phyloP scores from a whole-genome alignment of 2,888 invertebrate species.

The Orthonevra nobilis region DNA sequence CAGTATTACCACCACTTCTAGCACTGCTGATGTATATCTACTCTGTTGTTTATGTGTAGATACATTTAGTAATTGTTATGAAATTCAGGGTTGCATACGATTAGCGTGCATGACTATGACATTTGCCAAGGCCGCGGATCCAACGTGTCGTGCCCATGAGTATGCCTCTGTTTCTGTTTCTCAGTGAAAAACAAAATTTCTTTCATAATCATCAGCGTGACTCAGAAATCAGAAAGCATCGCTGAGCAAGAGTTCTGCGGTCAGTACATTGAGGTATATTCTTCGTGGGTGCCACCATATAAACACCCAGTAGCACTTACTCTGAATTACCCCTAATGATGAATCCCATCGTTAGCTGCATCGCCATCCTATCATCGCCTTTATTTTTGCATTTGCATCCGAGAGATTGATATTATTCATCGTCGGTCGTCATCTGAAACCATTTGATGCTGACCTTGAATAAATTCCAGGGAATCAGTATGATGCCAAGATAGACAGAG shows the following conservation, averaged over 20 bases:
- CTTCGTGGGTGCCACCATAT: neutral
- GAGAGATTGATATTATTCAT: conserved; percentile 59
- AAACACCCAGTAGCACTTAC: neutral
- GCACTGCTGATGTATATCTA: neutral
- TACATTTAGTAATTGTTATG: conserved; percentile 52
- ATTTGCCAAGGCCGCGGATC: conserved; percentile 58
- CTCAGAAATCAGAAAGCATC: conserved; percentile 37
- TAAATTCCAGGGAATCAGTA: conserved; percentile 22
- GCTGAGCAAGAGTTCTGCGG: no score
- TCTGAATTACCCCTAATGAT: conserved; percentile 57
- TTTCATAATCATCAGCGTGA: conserved; percentile 48
- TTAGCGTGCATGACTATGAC: conserved; percentile 69
- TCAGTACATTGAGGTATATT: no score
- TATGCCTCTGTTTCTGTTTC: conserved; percentile 19
- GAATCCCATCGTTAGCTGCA: conserved; percentile 42
- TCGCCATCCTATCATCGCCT: conserved; percentile 57
- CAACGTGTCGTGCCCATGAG: conserved; percentile 5
- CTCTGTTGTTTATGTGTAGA: conserved; percentile 28
- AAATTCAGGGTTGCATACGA: conserved; percentile 68
- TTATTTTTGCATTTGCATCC: conserved; percentile 42
- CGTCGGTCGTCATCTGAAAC: conserved; percentile 15
- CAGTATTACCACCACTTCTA: conserved; percentile 2
- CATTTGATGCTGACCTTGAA: conserved; percentile 49
- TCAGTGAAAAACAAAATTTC: conserved; percentile 46
- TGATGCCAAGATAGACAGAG: conserved; percentile 7